Base-by-base conservation (phyloP, 2,888 invertebrate species). In the Myopa testacea region DNA sequence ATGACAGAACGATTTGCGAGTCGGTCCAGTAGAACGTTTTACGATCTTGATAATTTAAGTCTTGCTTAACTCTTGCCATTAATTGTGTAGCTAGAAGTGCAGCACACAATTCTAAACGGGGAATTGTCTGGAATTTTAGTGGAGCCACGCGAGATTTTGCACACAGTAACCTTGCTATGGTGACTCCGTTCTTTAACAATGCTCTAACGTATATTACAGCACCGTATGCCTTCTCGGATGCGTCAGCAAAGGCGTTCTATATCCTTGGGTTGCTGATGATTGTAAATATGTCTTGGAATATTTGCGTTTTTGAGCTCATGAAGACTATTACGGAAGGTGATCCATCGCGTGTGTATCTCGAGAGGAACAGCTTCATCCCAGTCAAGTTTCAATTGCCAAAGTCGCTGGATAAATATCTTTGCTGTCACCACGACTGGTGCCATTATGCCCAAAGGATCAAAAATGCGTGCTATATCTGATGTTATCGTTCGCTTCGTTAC, bases 1-100 rank as follows among this genome's bases (percentile, higher is more conserved):
- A 87, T 52, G 80, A 78, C 0, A 86, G 77, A 4, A 83, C 83
- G 12, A 86, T 83, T 14, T 81, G 82, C 0, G 85, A 86, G 75
- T 87, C 86, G 5, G 83, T 81, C 81, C 78, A 81, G 37, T 77
- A 78, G 10, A 68, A 65, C 12, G 65, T 16, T 14, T 37, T 37
- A 14, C 38, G 10, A 62, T 19, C 62, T 34, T 62, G 62, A 26
- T 8, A 19, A 19, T 34, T 26, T 26, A 62, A 62, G 2, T 62
- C 62, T 10, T 62, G 19, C 26, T 34, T 62, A 4, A 62, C 62
- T 26, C 6, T 19, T 19, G 62, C 10, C n/a, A 34, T 34, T 34
- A 62, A 12, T 65, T 26, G 26, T 81, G 37, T 26, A 62, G n/a
- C 34, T 62, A 72, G 45, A n/a, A 72, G 7, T 62, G 72, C 72